Evolutionary conservation across 1,140 invertebrate species (phyloP).

Genomic region (Diachasma alloeum): DNA sequence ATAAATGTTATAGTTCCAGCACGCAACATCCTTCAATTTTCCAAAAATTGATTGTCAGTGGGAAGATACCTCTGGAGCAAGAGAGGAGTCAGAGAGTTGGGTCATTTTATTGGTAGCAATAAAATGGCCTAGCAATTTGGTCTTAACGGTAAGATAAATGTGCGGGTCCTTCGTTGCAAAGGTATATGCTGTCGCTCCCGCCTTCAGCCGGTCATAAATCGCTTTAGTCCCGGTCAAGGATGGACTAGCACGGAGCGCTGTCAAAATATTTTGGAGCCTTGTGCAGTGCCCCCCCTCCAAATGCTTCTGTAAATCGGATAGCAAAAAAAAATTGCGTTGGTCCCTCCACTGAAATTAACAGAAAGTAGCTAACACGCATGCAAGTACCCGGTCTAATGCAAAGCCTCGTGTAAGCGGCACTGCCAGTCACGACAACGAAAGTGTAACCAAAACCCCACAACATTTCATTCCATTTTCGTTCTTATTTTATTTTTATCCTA

Average conservation of each 20-base stretch:
- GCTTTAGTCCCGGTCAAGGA: background rate
- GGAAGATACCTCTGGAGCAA: background rate
- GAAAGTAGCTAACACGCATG: background rate
- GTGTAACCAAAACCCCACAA: slow-evolving; percentile 45
- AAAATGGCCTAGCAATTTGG: slow-evolving; percentile 28
- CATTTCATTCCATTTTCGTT: background rate
- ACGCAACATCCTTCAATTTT: too few species aligned
- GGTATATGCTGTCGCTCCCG: background rate
- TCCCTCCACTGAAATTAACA: background rate
- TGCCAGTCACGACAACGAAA: slow-evolving; percentile 56
- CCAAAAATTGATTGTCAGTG: too few species aligned
- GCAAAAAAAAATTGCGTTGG: background rate
- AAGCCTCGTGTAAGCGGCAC: slow-evolving; percentile 37
- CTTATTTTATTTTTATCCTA: background rate
- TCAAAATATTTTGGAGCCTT: slow-evolving; percentile 27
- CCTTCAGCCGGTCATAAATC: slow-evolving; percentile 18
- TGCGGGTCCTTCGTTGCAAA: background rate
- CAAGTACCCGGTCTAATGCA: slow-evolving; percentile 12
- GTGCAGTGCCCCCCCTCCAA: background rate
- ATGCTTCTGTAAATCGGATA: slow-evolving; percentile 11
- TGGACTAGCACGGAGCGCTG: slow-evolving; percentile 5
- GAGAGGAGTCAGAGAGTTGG: slow-evolving; percentile 5
- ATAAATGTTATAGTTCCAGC: too few species aligned
- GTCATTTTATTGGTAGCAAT: slow-evolving; percentile 31
- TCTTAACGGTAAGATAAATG: slow-evolving; percentile 20